These are phyloP conservation scores for Ceryle rudis DNA, from an alignment of 2,797 vertebrate species.

Conservation along the genomic window DNA sequence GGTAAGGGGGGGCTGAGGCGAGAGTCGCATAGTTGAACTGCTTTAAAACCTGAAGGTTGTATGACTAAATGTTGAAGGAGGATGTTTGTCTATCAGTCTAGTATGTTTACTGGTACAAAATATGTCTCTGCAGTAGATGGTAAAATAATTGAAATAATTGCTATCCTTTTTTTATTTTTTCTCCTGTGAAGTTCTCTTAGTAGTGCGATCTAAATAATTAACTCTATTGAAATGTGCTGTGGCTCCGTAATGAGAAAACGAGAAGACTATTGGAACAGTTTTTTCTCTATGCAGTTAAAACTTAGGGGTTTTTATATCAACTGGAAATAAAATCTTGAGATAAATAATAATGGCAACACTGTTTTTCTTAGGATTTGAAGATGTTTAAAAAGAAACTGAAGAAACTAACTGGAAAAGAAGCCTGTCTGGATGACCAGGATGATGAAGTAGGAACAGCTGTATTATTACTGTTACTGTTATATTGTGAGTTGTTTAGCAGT, in stretches of 20 bases:
- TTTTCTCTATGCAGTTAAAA: background rate
- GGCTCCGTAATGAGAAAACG: background rate
- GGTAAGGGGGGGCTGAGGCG: fast-evolving
- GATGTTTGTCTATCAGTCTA: background rate
- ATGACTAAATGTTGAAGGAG: background rate
- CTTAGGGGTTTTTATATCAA: background rate
- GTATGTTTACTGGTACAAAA: background rate
- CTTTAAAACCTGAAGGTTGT: background rate
- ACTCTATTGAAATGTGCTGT: background rate
- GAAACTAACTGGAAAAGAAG: slow-evolving; percentile 71
- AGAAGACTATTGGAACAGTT: background rate
- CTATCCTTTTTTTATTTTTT: background rate
- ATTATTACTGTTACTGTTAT: background rate
- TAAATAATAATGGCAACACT: background rate
- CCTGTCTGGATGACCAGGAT: slow-evolving; percentile 52
- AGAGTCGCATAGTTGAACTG: fast-evolving
- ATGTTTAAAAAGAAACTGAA: slow-evolving; percentile 82
- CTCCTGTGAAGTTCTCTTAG: background rate
- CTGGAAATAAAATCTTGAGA: background rate
- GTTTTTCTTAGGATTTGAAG: slow-evolving; percentile 53
- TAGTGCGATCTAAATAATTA: background rate
- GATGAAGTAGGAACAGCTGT: slow-evolving; percentile 78
- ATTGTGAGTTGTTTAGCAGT: background rate
- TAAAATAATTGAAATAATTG: too few species aligned
- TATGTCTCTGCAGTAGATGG: background rate